phyloP scores from a whole-genome alignment of 2,797 vertebrate species.

The Myotis daubentonii region DNA sequence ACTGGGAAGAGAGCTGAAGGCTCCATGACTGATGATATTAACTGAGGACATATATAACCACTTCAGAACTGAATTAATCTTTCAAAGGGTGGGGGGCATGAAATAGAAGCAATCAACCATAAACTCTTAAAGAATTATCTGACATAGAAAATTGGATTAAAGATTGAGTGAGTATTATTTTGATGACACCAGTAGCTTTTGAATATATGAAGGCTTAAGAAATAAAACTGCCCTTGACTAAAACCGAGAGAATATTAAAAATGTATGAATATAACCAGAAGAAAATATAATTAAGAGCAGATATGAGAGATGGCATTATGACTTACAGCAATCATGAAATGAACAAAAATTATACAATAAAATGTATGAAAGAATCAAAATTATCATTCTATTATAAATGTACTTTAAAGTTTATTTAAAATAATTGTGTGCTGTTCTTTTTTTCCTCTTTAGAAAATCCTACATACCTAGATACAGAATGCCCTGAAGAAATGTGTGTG shows the following conservation, averaged over 20 bases:
- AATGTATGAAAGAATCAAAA: conserved; percentile 28
- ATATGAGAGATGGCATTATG: not conserved
- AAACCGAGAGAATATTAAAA: conserved; percentile 27
- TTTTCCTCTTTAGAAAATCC: not conserved
- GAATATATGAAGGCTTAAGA: conserved; percentile 25
- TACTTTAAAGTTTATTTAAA: conserved; percentile 49
- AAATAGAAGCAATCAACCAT: conserved; percentile 27
- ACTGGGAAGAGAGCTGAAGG: not conserved
- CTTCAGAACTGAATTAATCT: conserved; percentile 43
- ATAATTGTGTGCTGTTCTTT: not conserved
- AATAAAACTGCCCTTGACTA: conserved; percentile 47
- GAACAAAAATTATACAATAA: not conserved
- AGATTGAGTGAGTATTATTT: conserved; percentile 43
- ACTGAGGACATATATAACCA: not conserved
- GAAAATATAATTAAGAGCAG: not conserved
- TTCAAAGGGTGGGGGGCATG: not conserved
- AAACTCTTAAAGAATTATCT: conserved; percentile 64
- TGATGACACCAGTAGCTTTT: conserved; percentile 16
- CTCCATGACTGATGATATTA: not conserved
- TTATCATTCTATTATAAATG: not conserved
- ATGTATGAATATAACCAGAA: not conserved
- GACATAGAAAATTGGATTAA: conserved; percentile 53
- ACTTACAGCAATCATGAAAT: not conserved
- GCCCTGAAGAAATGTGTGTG: not conserved
- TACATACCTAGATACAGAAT: not conserved